Base-by-base conservation (phyloP, 23 tunicate species). In the Aplidium turbinatum region DNA sequence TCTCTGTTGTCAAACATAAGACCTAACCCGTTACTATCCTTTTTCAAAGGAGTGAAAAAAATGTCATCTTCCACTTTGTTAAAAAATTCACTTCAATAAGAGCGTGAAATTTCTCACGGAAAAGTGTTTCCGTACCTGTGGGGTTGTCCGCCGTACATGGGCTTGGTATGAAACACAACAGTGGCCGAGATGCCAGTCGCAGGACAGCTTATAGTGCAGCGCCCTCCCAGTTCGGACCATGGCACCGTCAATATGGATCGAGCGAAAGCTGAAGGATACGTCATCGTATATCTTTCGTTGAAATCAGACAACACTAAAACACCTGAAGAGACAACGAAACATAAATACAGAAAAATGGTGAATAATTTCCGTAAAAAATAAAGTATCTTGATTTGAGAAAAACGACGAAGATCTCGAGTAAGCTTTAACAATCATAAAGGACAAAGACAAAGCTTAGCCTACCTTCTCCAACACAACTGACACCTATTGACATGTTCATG, bases 151-250 rank as follows among this genome's bases (percentile, higher is more conserved):
- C 89, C 96, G 65, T 89, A 89, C 40, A 65, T 62, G 3, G 96
- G 89, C 33, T 89, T 89, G 25, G 89, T 83, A 38, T 89, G 96
- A 56, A 89, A 89, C 47, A 58, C 51, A 47, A 89, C 69, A 47
- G 60, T 66, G 26, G 89, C 89, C 35, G 85, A 40, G 35, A 89
- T 31, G 22, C 76, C 76, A 1, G 85, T 82, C 47, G 54, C 63
- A 16, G 71, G 72, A 56, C 96, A 89, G 4, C 77, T 38, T 6
- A 89, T 77, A 1, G 89, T 60, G 31, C 96, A 89, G 32, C 89
- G 46, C 35, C 96, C 96, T 4, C 89, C 89, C 39, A 89, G 70
- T 50, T 89, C 96, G 60, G 86, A 66, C 96, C 96, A 89, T 28
- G 96, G 96, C 16, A 80, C 86, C 2, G 85, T 89, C 25, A 89